phyloP scores from a whole-genome alignment of 2,113 vertebrate genomes.

The rat (Rattus norvegicus) region GRCr8 NC_086022.1:174910001-174910500 shows the following conservation, averaged over 20 bases:
- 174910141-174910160: too few relatives aligned
- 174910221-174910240: slow-evolving; percentile 5
- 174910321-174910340: slow-evolving; percentile 35
- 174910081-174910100: background rate
- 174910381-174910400: slow-evolving; percentile 40
- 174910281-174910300: slow-evolving; percentile 16
- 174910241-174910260: background rate
- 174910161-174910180: background rate
- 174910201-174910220: background rate
- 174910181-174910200: background rate
- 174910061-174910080: background rate
- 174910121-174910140: too few relatives aligned
- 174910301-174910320: slow-evolving; percentile 38
- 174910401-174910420: slow-evolving; percentile 7
- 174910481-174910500: slow-evolving; percentile 20
- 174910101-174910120: background rate
- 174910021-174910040: background rate
- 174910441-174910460: background rate
- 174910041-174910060: background rate
- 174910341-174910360: slow-evolving; percentile 30
- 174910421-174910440: background rate
- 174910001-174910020: background rate
- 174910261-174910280: background rate
- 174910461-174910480: slow-evolving; percentile 22
- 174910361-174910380: slow-evolving; percentile 32